Evolutionary conservation across 2,113 vertebrate species (phyloP).

Genomic region (Plecotus auritus): DNA sequence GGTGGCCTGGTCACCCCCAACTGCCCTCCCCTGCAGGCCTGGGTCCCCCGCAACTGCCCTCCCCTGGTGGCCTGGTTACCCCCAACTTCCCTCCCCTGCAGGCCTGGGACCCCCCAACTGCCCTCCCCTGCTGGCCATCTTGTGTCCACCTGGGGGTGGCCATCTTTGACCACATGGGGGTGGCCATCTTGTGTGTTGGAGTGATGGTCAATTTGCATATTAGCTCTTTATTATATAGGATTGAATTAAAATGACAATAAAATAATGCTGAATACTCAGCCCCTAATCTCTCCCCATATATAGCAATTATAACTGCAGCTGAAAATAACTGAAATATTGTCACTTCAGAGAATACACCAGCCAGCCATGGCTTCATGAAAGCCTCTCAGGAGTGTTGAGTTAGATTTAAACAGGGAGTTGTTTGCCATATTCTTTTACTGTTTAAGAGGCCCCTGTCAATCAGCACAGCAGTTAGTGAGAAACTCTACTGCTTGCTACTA

Average conservation of each 20-base stretch:
- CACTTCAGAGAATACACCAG: slow-evolving; percentile 63
- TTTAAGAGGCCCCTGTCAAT: slow-evolving; percentile 60
- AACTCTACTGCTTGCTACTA: background rate
- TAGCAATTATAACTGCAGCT: slow-evolving; percentile 52
- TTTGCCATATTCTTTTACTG: slow-evolving; percentile 43
- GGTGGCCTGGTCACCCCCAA: too few species aligned
- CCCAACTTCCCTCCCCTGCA: too few species aligned
- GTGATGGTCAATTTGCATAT: too few species aligned
- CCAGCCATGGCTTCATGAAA: slow-evolving; percentile 45
- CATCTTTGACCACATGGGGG: too few species aligned
- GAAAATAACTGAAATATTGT: slow-evolving; percentile 65
- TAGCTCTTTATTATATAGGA: too few species aligned
- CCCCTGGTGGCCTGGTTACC: too few species aligned
- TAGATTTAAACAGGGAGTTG: slow-evolving; percentile 33
- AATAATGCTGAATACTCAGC: slow-evolving; percentile 51
- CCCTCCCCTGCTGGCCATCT: too few species aligned
- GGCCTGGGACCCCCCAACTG: too few species aligned
- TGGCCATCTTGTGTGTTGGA: too few species aligned
- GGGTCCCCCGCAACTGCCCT: too few species aligned
- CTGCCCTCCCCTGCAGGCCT: too few species aligned
- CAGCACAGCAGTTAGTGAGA: slow-evolving; percentile 54
- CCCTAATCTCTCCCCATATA: slow-evolving; percentile 16
- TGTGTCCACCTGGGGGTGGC: too few species aligned
- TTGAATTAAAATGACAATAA: slow-evolving; percentile 65
- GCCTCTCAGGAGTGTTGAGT: slow-evolving; percentile 45